phyloP scores from a whole-genome alignment of 2,797 vertebrate species.

The Trachurus trachurus region DNA sequence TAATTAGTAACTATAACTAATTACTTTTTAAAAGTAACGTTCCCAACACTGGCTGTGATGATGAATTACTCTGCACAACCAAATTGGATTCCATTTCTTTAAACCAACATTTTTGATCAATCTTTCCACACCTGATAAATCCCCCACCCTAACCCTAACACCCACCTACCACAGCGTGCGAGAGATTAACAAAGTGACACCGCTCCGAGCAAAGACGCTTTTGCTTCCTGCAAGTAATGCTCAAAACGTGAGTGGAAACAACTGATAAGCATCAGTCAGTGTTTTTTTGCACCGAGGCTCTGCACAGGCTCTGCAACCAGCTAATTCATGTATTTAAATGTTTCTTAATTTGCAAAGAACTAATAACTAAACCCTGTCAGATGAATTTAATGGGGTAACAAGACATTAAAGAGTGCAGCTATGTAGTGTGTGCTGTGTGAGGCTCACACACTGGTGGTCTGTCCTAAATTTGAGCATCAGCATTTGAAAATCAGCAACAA shows the following conservation, averaged over 20 bases:
- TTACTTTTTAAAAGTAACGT: no score
- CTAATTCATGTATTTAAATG: background rate
- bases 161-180: slow-evolving; percentile 18
- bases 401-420: no score
- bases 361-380: no score
- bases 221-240: slow-evolving; percentile 24
- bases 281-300: slow-evolving; percentile 40
- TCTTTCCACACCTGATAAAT: slow-evolving; percentile 48
- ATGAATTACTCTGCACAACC: background rate
- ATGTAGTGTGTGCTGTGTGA: no score
- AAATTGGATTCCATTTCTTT: background rate
- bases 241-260: slow-evolving; percentile 48
- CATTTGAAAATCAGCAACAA: no score
- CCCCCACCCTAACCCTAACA: slow-evolving; percentile 39
- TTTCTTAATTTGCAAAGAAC: no score
- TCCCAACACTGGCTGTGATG: slow-evolving; percentile 3
- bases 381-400: no score
- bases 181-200: background rate
- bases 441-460: no score
- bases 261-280: slow-evolving; percentile 45
- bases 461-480: no score
- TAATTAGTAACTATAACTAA: no score
- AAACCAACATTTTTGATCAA: background rate
- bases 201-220: background rate
- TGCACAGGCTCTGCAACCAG: background rate